Conservation (phyloP, 2,888 invertebrate genomes). For the Fragum sueziense region DNA sequence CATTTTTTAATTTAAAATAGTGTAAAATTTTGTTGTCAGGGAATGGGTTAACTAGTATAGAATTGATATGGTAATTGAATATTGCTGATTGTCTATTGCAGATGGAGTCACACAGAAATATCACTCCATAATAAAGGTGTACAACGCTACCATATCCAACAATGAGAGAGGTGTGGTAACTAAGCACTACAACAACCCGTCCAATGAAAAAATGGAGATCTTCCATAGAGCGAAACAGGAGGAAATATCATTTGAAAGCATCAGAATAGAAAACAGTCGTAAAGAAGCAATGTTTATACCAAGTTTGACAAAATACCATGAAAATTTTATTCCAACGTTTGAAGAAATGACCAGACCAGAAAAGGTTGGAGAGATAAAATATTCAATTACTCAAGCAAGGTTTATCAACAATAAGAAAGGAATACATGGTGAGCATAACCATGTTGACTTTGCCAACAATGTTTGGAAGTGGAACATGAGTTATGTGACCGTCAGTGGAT, state of each 20-base stretch:
- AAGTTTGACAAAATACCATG: conserved; percentile 81
- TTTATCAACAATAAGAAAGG: conserved; percentile 92
- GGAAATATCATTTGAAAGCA: conserved; percentile 70
- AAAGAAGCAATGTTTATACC: conserved; percentile 80
- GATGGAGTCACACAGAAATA: conserved; percentile 33
- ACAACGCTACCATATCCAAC: conserved; percentile 70
- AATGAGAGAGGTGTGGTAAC: conserved; percentile 78
- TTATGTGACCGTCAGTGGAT: conserved; percentile 93
- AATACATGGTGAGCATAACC: conserved; percentile 93
- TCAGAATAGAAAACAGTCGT: conserved; percentile 70
- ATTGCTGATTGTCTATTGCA: conserved; percentile 18
- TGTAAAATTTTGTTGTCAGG: too few species aligned
- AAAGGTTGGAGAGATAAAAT: conserved; percentile 87
- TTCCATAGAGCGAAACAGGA: conserved; percentile 79
- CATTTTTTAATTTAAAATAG: too few species aligned
- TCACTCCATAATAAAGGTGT: conserved; percentile 61
- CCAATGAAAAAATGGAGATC: conserved; percentile 79
- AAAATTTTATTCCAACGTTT: conserved; percentile 79
- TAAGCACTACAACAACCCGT: conserved; percentile 81
- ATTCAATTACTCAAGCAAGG: conserved; percentile 92
- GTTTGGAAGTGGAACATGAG: conserved; percentile 96
- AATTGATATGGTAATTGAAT: too few species aligned
- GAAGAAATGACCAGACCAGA: conserved; percentile 85
- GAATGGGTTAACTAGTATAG: too few species aligned
- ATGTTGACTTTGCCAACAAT: conserved; percentile 97